phyloP scores from a whole-genome alignment of 2,113 vertebrate species.

The Hepsetus odoe region DNA sequence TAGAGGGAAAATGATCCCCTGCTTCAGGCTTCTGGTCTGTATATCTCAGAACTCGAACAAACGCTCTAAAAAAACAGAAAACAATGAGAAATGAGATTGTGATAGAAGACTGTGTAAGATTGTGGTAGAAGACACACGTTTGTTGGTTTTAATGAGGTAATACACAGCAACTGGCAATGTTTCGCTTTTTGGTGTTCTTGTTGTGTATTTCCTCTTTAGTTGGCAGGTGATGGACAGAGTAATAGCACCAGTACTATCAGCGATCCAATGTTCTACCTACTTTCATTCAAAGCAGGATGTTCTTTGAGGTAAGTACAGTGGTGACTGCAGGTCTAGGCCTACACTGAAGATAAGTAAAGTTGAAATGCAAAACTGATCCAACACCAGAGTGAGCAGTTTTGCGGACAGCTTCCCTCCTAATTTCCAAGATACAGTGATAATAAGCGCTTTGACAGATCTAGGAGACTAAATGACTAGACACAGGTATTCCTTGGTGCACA shows the following conservation, averaged over 20 bases:
- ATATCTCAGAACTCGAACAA: too few relatives aligned
- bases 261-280: neutral
- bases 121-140: too few relatives aligned
- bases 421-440: neutral
- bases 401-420: neutral
- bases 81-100: too few relatives aligned
- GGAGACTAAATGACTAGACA: too few relatives aligned
- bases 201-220: neutral
- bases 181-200: neutral
- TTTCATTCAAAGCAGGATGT: constrained; percentile 13
- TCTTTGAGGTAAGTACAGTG: neutral
- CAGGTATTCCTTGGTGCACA: too few relatives aligned
- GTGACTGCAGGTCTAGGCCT: neutral
- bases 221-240: neutral
- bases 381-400: neutral
- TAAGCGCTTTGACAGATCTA: too few relatives aligned
- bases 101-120: too few relatives aligned
- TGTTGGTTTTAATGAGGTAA: too few relatives aligned
- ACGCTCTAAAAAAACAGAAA: too few relatives aligned
- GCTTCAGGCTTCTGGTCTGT: too few relatives aligned
- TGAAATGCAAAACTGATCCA: neutral
- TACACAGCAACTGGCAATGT: neutral
- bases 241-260: neutral
- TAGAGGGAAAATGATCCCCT: too few relatives aligned
- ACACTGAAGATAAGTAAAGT: neutral